Evolutionary conservation across 2,797 vertebrate genomes (phyloP).

Genomic region (Thamnophis elegans): DNA sequence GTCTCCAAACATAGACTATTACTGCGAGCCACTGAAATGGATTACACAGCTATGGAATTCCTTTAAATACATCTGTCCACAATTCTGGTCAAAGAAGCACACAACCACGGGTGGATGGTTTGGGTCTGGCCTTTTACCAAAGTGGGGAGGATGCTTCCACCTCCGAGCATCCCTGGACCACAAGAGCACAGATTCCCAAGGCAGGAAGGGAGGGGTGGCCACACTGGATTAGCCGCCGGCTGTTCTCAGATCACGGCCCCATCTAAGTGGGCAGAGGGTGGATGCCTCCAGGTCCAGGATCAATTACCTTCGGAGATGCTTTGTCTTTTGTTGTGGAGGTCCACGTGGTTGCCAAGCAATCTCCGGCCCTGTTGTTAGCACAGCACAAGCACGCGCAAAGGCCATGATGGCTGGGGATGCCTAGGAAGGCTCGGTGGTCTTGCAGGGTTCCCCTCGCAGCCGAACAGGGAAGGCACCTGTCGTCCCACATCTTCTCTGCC

Average conservation of each 20-base stretch:
- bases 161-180: background rate
- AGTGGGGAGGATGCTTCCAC: background rate
- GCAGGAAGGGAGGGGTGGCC: background rate
- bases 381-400: background rate
- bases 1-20: slow-evolving; percentile 52
- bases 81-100: background rate
- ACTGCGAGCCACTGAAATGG: slow-evolving; percentile 8
- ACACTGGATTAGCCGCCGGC: background rate
- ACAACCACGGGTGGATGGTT: accelerated
- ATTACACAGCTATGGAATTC: slow-evolving; percentile 42
- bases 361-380: too few species aligned
- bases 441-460: background rate
- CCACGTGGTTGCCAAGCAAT: background rate
- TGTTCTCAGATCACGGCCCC: background rate
- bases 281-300: background rate
- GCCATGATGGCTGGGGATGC: background rate
- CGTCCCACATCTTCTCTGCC: background rate
- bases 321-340: background rate
- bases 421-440: background rate
- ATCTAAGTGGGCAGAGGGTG: too few species aligned
- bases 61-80: slow-evolving; percentile 15
- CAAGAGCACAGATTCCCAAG: background rate
- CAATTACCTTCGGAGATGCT: background rate
- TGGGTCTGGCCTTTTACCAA: background rate
- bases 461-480: background rate